Evolutionary conservation across 2,113 vertebrate species (phyloP), one percentile per base, ranked within the genome.

Genomic region (Ceuthmochares aereus): DNA sequence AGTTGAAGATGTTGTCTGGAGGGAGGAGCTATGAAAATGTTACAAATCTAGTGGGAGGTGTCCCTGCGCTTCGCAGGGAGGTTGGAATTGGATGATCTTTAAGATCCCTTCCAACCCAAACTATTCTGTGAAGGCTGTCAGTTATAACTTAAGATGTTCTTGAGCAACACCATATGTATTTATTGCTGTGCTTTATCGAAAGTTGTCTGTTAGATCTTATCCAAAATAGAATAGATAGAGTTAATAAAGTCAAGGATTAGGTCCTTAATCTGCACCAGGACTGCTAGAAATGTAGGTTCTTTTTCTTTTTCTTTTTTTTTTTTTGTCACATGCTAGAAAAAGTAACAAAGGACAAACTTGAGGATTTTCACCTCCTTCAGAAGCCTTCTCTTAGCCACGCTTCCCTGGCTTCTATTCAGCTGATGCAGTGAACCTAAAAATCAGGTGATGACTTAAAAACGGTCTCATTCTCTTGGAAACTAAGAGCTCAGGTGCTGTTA

Each of bases 161-260:
- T 27, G 73, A 43, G 66, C 51, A 83, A 22, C 34, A 17, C 42
- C 59, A 15, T 30, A 0, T 66, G 32, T 29, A n/a, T 59, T 16
- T 40, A 7, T 29, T 13, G 54, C 12, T 7, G 55, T 40, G 43
- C 47, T 84, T 0, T 3, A 7, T 10, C 2, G 1, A 42, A 66
- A 58, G 23, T 45, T 85, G 68, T 11, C 34, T 42, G 45, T 32
- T 27, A 8, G 45, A 47, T 47, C 30, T 37, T 7, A 2, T 25
- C 29, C 26, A 42, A 10, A 40, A 12, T 6, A 22, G 76, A 21
- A 37, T 2, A 29, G 76, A 56, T 34, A 51, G 73, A 55, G 90
- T 96, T 96, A 91, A 77, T 43, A 2, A 52, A 89, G 25, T 21
- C 78, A 75, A 72, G 84, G 87, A 91, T 96, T 87, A 91, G 37